Evolutionary conservation across 2,888 invertebrate species (phyloP).

Genomic region (Eurois occulta): DNA sequence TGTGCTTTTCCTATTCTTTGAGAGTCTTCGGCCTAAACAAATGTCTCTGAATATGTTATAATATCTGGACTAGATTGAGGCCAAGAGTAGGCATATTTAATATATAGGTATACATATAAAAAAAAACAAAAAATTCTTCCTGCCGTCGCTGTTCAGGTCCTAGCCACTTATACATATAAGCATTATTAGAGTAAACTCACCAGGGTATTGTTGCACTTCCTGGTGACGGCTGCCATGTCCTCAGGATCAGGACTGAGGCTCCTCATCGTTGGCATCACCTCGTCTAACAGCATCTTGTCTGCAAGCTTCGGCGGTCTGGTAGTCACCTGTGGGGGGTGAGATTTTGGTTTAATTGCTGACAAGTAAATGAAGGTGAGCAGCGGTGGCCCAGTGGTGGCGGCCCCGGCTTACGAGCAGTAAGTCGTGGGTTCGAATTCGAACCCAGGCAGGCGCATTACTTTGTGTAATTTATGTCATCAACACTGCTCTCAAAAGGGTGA

Average conservation of each 20-base stretch:
- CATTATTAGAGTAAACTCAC: conserved; percentile 69
- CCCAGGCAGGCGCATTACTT: too few relatives aligned
- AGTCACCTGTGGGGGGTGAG: conserved; percentile 8
- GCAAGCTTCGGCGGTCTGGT: background rate
- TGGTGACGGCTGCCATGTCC: conserved; percentile 75
- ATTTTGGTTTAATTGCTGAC: background rate
- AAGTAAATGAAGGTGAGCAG: background rate
- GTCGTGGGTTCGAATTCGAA: too few relatives aligned
- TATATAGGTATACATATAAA: too few relatives aligned
- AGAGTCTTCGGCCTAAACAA: too few relatives aligned
- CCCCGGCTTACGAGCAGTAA: too few relatives aligned
- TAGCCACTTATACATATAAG: background rate
- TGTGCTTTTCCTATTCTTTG: background rate
- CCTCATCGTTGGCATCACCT: conserved; percentile 88
- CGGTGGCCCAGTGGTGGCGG: too few relatives aligned
- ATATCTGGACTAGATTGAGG: too few relatives aligned
- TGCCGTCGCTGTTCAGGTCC: background rate
- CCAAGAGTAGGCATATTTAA: too few relatives aligned
- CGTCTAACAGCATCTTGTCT: conserved; percentile 79
- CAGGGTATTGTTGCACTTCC: conserved; percentile 77
- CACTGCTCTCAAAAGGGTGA: too few relatives aligned
- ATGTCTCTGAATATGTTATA: too few relatives aligned
- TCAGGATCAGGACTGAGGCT: conserved; percentile 89
- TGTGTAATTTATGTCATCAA: too few relatives aligned
- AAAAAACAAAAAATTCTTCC: too few relatives aligned